These are phyloP conservation scores for Typhlichthys subterraneus DNA, from an alignment of 2,797 vertebrate species.

Conservation along the genomic window DNA sequence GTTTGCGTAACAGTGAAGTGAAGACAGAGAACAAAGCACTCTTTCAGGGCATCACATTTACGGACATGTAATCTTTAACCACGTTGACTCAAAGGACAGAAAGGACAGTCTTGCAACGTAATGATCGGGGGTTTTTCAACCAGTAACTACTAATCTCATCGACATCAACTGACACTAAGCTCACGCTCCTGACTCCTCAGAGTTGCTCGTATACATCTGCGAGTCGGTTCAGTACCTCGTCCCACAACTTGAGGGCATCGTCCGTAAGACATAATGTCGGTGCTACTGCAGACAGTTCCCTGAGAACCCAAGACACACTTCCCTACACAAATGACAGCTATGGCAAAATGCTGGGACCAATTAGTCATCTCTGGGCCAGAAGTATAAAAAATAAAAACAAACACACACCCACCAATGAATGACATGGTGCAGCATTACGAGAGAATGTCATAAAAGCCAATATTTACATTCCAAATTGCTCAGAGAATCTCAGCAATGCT, in stretches of 20 bases:
- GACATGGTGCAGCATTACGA: constrained; percentile 52
- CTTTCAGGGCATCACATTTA: constrained; percentile 6
- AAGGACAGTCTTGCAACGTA: neutral
- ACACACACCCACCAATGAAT: constrained; percentile 34
- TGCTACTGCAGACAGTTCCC: constrained; percentile 69
- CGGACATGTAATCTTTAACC: constrained; percentile 13
- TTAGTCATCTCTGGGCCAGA: constrained; percentile 36
- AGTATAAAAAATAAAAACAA: constrained; percentile 28
- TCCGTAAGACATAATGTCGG: constrained; percentile 30
- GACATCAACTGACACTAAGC: neutral
- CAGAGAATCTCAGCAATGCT: constrained; percentile 15
- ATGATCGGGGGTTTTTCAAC: neutral
- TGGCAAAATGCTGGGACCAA: constrained; percentile 57
- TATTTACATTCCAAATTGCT: constrained; percentile 59
- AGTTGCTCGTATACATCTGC: neutral
- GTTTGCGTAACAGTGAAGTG: constrained; percentile 32
- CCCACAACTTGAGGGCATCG: constrained; percentile 24
- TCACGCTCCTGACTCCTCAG: neutral
- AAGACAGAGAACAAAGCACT: constrained; percentile 9
- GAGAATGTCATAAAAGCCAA: constrained; percentile 39
- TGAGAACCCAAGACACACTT: constrained; percentile 75
- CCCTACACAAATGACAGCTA: constrained; percentile 56
- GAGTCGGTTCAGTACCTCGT: constrained; percentile 16
- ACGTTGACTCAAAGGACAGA: neutral
- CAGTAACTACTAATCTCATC: neutral